phyloP scores from a whole-genome alignment of 2,888 invertebrate genomes.

The Monochamus alternatus region DNA sequence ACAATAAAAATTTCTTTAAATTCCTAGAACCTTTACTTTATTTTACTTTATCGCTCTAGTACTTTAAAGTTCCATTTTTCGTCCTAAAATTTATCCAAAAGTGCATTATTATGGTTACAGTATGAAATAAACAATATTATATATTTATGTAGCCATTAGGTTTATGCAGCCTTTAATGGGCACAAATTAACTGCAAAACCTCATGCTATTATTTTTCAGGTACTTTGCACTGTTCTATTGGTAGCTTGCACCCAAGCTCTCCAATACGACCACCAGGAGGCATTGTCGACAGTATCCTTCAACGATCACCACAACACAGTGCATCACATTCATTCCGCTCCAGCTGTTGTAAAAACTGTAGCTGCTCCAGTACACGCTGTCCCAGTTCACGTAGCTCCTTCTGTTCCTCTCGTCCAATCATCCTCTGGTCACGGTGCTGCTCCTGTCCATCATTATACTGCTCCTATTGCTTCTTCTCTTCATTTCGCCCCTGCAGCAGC shows the following conservation, averaged over 20 bases:
- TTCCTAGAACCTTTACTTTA: too few relatives aligned
- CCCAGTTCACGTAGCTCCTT: neutral
- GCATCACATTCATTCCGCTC: constrained; percentile 52
- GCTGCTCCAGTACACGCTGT: constrained; percentile 34
- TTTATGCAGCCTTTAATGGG: too few relatives aligned
- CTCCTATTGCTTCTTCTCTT: constrained; percentile 22
- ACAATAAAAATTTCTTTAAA: too few relatives aligned
- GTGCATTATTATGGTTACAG: too few relatives aligned
- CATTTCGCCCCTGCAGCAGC: constrained; percentile 45
- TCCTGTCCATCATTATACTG: constrained; percentile 9
- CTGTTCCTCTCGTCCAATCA: constrained; percentile 32
- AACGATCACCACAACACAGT: constrained; percentile 57
- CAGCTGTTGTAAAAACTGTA: constrained; percentile 42
- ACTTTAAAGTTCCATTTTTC: too few relatives aligned
- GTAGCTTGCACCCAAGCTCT: constrained; percentile 69
- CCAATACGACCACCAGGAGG: constrained; percentile 52
- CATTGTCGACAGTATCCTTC: constrained; percentile 53
- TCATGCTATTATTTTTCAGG: constrained; percentile 50
- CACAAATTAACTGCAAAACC: neutral
- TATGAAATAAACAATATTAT: too few relatives aligned
- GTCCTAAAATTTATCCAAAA: too few relatives aligned
- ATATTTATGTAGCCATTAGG: too few relatives aligned
- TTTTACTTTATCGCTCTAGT: too few relatives aligned
- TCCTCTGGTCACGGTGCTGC: constrained; percentile 13
- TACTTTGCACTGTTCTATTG: constrained; percentile 63